Evolutionary conservation across 1,140 invertebrate species (phyloP), one percentile per base, ranked within the genome.

Genomic region (Mycetomoellerius zeteki): DNA sequence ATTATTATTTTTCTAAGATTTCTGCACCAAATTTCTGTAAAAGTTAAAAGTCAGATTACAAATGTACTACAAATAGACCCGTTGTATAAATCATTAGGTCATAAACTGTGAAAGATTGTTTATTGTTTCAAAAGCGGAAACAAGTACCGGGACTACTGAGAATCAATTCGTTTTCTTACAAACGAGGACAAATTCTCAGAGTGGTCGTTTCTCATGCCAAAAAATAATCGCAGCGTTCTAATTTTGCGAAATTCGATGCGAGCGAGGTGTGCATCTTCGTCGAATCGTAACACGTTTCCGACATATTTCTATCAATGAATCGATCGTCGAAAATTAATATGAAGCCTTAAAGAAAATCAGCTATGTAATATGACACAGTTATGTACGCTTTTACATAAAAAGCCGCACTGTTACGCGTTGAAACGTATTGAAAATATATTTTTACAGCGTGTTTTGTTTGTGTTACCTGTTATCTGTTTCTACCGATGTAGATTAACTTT

Each of bases 161-260:
- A 47, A 14, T 14, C 6, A 47, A 47, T 27, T 76, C 56, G 69
- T 71, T 80, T 60, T 43, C 27, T 50, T 16, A n/a, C 43, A 64
- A 85, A 85, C 24, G 56, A 65, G 56, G 58, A 77, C 82, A 76
- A 85, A 77, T 77, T 85, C 56, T 75, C 27, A 10, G 30, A 24
- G 58, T 50, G 43, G 12, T 62, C 82, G 56, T 85, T 85, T 27
- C 27, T 77, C 52, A 60, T 47, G 72, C n/a, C 58, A 43, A 85
- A 37, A n/a, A n/a, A n/a, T n/a, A n/a, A n/a, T n/a, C n/a, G n/a
- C 77, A 21, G 54, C 10, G 81, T 52, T 30, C 82, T 37, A 85
- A 27, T 76, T 82, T 76, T 43, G 30, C 12, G 81, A 85, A 77
- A 85, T 76, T 85, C 43, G 37, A 21, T 27, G n/a, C 10, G 10